These are phyloP conservation scores for Colius striatus DNA, from an alignment of 2,113 vertebrate species.

Conservation along the genomic window DNA sequence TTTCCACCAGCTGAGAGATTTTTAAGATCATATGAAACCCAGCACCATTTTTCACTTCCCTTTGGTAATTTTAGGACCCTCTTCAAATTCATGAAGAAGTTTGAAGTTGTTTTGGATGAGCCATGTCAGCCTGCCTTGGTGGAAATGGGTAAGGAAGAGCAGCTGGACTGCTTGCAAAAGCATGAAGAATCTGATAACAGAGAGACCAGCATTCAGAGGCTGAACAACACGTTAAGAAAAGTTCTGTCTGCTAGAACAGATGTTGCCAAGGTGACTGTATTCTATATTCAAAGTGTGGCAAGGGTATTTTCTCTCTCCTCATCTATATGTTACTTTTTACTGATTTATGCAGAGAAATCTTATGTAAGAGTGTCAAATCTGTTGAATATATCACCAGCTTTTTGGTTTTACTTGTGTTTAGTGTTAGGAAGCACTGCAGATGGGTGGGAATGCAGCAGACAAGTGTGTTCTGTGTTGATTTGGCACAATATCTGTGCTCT, in stretches of 20 bases:
- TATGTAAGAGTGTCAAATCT: neutral
- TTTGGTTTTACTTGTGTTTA: neutral
- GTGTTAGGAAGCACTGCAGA: constrained; percentile 9
- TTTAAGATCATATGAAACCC: neutral
- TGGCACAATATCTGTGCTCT: neutral
- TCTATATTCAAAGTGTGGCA: neutral
- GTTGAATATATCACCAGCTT: neutral
- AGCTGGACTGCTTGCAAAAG: constrained; percentile 74
- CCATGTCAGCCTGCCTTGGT: constrained; percentile 84
- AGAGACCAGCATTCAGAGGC: constrained; percentile 79
- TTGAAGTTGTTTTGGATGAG: constrained; percentile 83
- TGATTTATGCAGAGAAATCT: neutral
- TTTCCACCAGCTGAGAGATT: neutral
- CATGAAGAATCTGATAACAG: constrained; percentile 43
- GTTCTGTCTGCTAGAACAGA: constrained; percentile 71
- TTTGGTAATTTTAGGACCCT: constrained; percentile 84
- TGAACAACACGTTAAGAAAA: constrained; percentile 79
- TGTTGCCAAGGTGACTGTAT: constrained; percentile 71
- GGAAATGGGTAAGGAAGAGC: constrained; percentile 79
- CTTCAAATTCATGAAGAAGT: constrained; percentile 97
- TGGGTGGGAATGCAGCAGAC: neutral
- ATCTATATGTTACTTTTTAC: neutral
- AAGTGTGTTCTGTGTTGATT: neutral
- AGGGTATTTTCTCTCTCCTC: neutral
- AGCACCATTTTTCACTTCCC: neutral